Evolutionary conservation across 1,140 invertebrate genomes (phyloP), one percentile per base, ranked within the genome.

Genomic region (Leptestheria dahalacensis): DNA sequence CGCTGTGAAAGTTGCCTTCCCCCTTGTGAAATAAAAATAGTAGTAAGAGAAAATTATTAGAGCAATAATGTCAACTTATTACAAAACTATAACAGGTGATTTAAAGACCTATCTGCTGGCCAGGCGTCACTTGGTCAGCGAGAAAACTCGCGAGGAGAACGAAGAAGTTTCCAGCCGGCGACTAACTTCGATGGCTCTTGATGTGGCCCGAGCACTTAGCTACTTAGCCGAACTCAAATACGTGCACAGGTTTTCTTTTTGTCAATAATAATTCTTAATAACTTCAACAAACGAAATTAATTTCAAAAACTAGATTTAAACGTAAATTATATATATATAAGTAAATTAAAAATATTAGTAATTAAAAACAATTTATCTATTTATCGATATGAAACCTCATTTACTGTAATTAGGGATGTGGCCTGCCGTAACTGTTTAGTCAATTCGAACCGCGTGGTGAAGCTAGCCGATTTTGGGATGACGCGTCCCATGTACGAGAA

Each of bases 391-490:
- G 23, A n/a, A n/a, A n/a, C n/a, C n/a, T n/a, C n/a, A n/a, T n/a
- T n/a, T n/a, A n/a, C n/a, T n/a, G n/a, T n/a, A n/a, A 66, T 65
- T 71, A 83, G 88, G 62, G 88, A 92, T 71, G 77, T 92, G 2
- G 88, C 88, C 0, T 88, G 83, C 49, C 74, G 91, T 23, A 96
- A 96, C 75, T 94, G 91, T 69, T 72, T 96, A 2, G 82, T 95
- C 0, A 90, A 88, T 69, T 81, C 83, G 3, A 79, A 83, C 60
- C 77, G 85, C 57, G 77, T 83, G 0, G 84, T 93, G 2, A 94
- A 94, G 71, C 78, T 96, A 12, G 88, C 86, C 2, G 91, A 96
- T 71, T 94, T 95, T 71, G 91, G 91, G 21, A 92, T 95, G 90
- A 87, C 88, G 3, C 75, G 90, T 25, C 80, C 86, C 3, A 85